Base-by-base conservation (phyloP, 2,113 vertebrate species). In the Amia ocellicauda region DNA sequence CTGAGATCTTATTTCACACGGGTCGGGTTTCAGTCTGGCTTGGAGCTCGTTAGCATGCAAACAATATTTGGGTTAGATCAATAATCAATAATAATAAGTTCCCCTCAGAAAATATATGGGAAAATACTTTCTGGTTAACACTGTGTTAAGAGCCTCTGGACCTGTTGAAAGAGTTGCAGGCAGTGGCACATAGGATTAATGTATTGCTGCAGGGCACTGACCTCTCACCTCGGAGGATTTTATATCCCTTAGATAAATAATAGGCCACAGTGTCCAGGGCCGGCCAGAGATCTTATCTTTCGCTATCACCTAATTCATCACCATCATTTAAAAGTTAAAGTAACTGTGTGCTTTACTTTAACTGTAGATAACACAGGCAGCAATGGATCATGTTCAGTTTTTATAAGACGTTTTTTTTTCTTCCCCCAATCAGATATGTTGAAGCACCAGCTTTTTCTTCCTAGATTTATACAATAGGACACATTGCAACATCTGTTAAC, bases 181-280 rank as follows among this genome's bases (percentile, higher is more conserved):
- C 76, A 67, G 62, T 69, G 77, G 69, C 72, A 69, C 69, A 76
- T 62, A 71, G 61, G 63, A 71, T 68, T 70, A 71, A 67, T 66
- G 27, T 78, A 41, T 27, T 43, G 68, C 66, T 67, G 60, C 56
- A 63, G 77, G 81, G 79, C 76, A 60, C 24, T 65, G 81, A 83
- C 85, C 80, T 79, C 67, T 75, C 67, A 72, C 81, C 82, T 62
- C 69, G 64, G 57, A 80, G 75, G 78, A 81, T 85, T 87, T 84
- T 85, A 86, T 87, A 75, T 69, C 70, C 69, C 74, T 78, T 80
- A 80, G 78, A 85, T 81, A 88, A 90, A 86, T 85, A 86, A 79
- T 83, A 76, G 79, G 73, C 58, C 78, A 72, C 70, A 81, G 81
- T 83, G 80, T 85, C 78, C 81, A 67, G 78, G 83, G 78, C 87